Conservation (phyloP, 53 echinoderm and acorn worm genomes). For the Holothuria scabra region DNA sequence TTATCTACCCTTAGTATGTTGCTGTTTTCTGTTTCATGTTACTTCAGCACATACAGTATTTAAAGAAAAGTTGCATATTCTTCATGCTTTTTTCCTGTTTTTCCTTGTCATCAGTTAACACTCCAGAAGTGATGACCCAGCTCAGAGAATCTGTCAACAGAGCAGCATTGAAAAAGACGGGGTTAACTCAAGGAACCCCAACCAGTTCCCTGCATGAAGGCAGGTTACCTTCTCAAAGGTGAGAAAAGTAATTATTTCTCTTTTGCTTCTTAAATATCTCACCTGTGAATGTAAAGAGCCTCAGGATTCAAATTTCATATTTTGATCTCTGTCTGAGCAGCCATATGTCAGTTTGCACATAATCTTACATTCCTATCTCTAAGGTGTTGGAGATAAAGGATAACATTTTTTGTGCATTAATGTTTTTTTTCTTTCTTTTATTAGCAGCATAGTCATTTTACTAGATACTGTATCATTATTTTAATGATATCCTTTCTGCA, state of each 20-base stretch:
- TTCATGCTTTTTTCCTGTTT: not conserved
- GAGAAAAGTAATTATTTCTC: not conserved
- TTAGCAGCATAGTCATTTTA: no score
- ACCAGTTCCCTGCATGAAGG: slow-evolving; percentile 70
- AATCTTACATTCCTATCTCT: not conserved
- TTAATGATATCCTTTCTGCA: no score
- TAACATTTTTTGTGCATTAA: no score
- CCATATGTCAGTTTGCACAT: slow-evolving; percentile 46
- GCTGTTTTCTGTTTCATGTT: no score
- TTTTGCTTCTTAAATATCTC: not conserved
- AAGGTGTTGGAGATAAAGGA: not conserved
- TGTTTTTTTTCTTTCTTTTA: no score
- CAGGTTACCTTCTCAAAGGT: slow-evolving; percentile 73
- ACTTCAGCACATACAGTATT: no score
- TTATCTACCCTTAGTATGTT: no score
- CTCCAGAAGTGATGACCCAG: slow-evolving; percentile 83
- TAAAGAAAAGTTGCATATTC: no score
- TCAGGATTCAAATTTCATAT: not conserved
- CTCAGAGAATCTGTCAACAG: slow-evolving; percentile 70
- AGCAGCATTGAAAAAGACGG: slow-evolving; percentile 62
- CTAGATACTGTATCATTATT: no score
- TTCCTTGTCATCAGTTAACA: slow-evolving; percentile 51
- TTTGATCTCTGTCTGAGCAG: slow-evolving; percentile 2
- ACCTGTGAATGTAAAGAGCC: not conserved
- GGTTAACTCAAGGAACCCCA: slow-evolving; percentile 85